These are phyloP conservation scores for Chrosomus eos DNA, from an alignment of 2,797 vertebrate genomes.

Conservation along the genomic window DNA sequence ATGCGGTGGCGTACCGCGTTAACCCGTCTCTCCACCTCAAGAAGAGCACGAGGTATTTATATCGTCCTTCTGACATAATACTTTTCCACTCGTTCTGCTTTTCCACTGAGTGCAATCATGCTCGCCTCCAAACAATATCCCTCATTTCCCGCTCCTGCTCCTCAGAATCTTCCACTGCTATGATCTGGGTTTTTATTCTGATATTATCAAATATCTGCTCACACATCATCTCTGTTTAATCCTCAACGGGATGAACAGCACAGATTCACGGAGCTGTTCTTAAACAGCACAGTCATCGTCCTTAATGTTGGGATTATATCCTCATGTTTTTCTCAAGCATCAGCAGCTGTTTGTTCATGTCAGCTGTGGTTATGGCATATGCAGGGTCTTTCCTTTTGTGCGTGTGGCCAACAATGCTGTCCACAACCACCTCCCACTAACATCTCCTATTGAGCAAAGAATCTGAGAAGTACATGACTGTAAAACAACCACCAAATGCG, in stretches of 20 bases:
- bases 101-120: conserved; percentile 48
- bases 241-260: neutral
- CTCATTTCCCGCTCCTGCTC: conserved; percentile 38
- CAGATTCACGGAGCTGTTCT: neutral
- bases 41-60: conserved; percentile 75
- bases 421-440: conserved; percentile 58
- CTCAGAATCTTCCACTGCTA: conserved; percentile 19
- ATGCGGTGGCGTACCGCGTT: conserved; percentile 72
- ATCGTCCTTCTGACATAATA: conserved; percentile 24
- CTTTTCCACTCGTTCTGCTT: conserved; percentile 50
- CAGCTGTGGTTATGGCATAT: conserved; percentile 52
- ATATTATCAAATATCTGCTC: neutral
- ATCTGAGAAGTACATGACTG: conserved; percentile 47
- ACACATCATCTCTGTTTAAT: neutral
- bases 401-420: conserved; percentile 51
- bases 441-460: conserved; percentile 45
- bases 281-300: conserved; percentile 7
- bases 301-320: conserved; percentile 16
- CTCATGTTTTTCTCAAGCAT: conserved; percentile 35
- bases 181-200: neutral
- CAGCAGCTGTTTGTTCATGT: conserved; percentile 43
- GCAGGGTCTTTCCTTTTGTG: conserved; percentile 57
- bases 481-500: conserved; percentile 52
- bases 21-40: conserved; percentile 73
- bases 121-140: conserved; percentile 50